phyloP scores from a whole-genome alignment of 2,888 invertebrate genomes.

The Zaprionus lineosus region DNA sequence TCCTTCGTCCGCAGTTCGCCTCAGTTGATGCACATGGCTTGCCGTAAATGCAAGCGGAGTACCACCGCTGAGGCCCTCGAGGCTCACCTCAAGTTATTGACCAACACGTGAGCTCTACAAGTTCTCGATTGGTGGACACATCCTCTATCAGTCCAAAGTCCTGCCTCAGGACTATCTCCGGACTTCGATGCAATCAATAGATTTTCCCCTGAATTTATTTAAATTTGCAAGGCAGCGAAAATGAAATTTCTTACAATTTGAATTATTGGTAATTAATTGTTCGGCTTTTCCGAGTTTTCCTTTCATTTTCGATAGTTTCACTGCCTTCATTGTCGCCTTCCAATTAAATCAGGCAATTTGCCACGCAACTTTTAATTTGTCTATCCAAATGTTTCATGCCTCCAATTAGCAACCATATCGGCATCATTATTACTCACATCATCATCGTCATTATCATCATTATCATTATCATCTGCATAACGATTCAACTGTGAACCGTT shows the following conservation, averaged over 20 bases:
- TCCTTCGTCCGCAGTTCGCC: no score
- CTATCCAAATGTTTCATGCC: slow-evolving; percentile 20
- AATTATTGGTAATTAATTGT: slow-evolving; percentile 1
- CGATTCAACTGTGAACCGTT: not conserved
- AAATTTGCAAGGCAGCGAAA: no score
- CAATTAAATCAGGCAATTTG: slow-evolving; percentile 8
- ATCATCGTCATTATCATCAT: not conserved
- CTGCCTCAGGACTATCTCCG: no score
- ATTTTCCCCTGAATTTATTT: no score
- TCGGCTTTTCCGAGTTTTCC: no score
- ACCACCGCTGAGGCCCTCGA: not conserved
- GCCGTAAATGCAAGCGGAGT: slow-evolving; percentile 31
- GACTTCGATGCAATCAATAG: no score
- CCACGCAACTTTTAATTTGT: slow-evolving; percentile 16
- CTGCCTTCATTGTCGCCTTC: not conserved
- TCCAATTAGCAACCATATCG: slow-evolving; percentile 28
- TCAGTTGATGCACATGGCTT: slow-evolving; percentile 51
- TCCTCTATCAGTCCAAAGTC: no score
- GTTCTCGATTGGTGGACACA: no score
- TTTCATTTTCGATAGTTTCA: not conserved
- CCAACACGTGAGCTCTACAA: no score
- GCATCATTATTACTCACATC: not conserved
- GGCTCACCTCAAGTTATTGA: slow-evolving; percentile 19
- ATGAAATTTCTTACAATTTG: no score
- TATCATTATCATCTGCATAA: not conserved